phyloP scores from a whole-genome alignment of 2,797 vertebrate genomes.

The Anableps anableps region DNA sequence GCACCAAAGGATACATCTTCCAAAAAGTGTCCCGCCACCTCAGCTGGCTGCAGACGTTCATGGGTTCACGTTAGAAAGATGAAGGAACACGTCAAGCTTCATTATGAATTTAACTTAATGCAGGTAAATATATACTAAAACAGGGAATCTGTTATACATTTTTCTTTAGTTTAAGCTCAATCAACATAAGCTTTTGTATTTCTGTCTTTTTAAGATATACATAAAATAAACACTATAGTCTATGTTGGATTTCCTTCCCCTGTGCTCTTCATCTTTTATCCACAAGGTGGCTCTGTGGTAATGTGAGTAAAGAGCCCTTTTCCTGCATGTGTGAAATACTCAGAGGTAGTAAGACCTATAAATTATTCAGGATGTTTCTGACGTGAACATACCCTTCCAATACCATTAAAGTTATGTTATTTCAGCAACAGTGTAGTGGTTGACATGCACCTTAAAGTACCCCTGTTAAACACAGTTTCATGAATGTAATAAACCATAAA shows the following conservation, averaged over 20 bases:
- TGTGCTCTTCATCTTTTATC: slow-evolving; percentile 42
- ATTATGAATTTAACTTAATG: neutral
- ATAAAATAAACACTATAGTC: slow-evolving; percentile 4
- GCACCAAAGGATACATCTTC: slow-evolving; percentile 78
- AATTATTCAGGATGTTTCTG: slow-evolving; percentile 66
- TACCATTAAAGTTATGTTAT: slow-evolving; percentile 36
- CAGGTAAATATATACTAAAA: slow-evolving; percentile 29
- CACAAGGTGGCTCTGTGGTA: slow-evolving; percentile 64
- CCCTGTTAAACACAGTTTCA: slow-evolving; percentile 38
- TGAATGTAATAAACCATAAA: slow-evolving; percentile 68
- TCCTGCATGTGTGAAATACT: neutral
- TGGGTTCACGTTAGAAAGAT: slow-evolving; percentile 54
- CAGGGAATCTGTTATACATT: slow-evolving; percentile 28
- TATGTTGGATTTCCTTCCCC: neutral
- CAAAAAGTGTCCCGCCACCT: slow-evolving; percentile 82
- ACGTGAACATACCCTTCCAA: slow-evolving; percentile 34
- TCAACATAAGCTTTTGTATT: neutral
- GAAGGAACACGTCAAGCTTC: neutral
- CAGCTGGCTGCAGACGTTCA: slow-evolving; percentile 72
- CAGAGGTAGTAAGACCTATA: slow-evolving; percentile 30
- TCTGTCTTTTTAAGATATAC: neutral
- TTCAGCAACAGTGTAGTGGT: slow-evolving; percentile 33
- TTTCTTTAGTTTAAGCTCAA: slow-evolving; percentile 10
- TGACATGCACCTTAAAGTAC: slow-evolving; percentile 43
- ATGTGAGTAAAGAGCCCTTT: slow-evolving; percentile 20